These are phyloP conservation scores for Atherix ibis DNA, from an alignment of 2,888 invertebrate species.

Conservation along the genomic window DNA sequence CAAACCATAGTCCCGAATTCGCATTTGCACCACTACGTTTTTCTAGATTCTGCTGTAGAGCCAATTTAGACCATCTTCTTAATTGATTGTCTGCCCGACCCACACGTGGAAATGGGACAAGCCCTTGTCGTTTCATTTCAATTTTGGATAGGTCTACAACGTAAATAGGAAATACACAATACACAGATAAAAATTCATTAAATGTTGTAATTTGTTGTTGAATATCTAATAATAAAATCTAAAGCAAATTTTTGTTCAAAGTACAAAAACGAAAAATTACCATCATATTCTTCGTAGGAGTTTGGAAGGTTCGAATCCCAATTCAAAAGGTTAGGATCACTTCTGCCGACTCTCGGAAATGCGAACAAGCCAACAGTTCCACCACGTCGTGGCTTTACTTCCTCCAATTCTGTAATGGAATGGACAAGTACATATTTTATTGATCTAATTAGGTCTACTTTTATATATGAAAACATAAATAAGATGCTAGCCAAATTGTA, in stretches of 20 bases:
- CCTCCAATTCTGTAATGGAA: conserved; percentile 24
- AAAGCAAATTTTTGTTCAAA: background rate
- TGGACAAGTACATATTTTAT: no score
- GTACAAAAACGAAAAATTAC: conserved; percentile 17
- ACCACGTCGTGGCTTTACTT: conserved; percentile 33
- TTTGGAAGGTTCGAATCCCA: conserved; percentile 14
- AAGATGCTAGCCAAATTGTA: no score
- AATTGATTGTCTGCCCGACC: conserved; percentile 29
- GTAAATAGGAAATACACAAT: conserved; percentile 1
- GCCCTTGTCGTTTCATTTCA: conserved; percentile 28
- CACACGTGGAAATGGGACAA: conserved; percentile 34
- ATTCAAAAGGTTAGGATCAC: conserved; percentile 27
- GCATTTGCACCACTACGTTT: conserved; percentile 28
- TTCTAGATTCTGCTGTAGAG: conserved; percentile 21
- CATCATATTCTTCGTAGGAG: conserved; percentile 37
- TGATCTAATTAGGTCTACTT: no score
- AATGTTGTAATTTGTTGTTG: no score
- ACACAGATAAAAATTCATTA: background rate
- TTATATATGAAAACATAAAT: no score
- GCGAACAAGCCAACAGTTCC: conserved; percentile 43
- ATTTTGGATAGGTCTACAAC: conserved; percentile 22
- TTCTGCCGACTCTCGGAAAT: conserved; percentile 44
- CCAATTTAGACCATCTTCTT: conserved; percentile 25
- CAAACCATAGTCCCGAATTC: conserved; percentile 47
- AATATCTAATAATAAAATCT: no score